phyloP scores from a whole-genome alignment of 1,140 invertebrate genomes.

The Cylas formicarius region DNA sequence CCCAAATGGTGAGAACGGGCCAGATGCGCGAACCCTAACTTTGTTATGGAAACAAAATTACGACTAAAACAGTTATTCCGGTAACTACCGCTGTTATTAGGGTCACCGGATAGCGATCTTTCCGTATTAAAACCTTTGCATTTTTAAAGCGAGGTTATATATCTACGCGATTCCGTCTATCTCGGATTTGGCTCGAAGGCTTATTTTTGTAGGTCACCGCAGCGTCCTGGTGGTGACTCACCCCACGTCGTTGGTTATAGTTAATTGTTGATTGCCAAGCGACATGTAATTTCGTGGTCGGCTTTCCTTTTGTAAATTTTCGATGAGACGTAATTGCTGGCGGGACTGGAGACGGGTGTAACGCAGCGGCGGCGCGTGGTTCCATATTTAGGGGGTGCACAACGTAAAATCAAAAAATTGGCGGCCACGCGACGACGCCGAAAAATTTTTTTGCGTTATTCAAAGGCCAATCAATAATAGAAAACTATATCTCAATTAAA shows the following conservation, averaged over 20 bases:
- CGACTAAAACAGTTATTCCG: conserved; percentile 30
- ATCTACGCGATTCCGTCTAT: conserved; percentile 23
- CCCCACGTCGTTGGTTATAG: not conserved
- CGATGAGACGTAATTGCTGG: not conserved
- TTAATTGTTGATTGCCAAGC: not conserved
- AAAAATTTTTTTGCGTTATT: no score
- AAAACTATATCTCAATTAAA: no score
- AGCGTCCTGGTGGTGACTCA: not conserved
- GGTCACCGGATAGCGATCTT: conserved; percentile 30
- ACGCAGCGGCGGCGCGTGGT: no score
- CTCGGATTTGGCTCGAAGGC: conserved; percentile 7
- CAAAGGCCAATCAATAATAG: no score
- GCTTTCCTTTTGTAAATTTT: conserved; percentile 2
- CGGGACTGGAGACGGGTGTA: not conserved
- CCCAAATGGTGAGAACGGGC: conserved; percentile 27
- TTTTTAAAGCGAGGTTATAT: conserved; percentile 1
- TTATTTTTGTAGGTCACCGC: not conserved
- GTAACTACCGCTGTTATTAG: conserved; percentile 19
- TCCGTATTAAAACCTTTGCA: no score
- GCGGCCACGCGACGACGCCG: no score
- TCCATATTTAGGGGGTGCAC: no score
- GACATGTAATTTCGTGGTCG: conserved; percentile 2
- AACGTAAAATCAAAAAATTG: no score
- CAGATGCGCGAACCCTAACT: conserved; percentile 30
- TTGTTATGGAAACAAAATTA: conserved; percentile 34